Evolutionary conservation across 2,888 invertebrate species (phyloP).

Genomic region (Phrixothrix hirtus): DNA sequence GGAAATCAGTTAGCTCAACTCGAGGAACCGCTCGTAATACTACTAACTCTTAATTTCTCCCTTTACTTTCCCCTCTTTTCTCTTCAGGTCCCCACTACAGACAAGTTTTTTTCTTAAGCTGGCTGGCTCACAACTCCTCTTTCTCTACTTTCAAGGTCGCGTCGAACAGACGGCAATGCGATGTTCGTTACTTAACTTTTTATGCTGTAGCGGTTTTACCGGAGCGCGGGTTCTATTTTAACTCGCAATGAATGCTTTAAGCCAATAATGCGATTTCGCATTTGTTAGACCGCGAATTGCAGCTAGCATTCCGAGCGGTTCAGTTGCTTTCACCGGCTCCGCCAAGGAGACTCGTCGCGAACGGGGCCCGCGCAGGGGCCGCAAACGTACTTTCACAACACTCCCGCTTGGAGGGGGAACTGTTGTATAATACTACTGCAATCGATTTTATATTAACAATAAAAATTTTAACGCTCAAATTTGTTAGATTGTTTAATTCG

Average conservation of each 20-base stretch:
- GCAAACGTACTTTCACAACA: slow-evolving; percentile 56
- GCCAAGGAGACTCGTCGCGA: slow-evolving; percentile 55
- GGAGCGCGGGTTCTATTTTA: slow-evolving; percentile 45
- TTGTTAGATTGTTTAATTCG: slow-evolving; percentile 7
- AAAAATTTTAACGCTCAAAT: slow-evolving; percentile 32
- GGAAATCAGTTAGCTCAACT: slow-evolving; percentile 41
- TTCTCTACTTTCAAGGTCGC: slow-evolving; percentile 56
- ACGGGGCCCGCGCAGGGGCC: slow-evolving; percentile 54
- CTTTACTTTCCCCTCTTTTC: slow-evolving; percentile 59
- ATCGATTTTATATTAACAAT: slow-evolving; percentile 48
- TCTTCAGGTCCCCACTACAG: slow-evolving; percentile 43
- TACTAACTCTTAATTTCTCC: slow-evolving; percentile 57
- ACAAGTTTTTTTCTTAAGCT: slow-evolving; percentile 52
- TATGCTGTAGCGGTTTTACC: slow-evolving; percentile 26
- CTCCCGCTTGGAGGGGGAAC: slow-evolving; percentile 49
- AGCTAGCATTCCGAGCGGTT: slow-evolving; percentile 45
- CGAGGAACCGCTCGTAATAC: slow-evolving; percentile 54
- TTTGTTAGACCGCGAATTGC: slow-evolving; percentile 40
- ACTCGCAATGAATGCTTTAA: slow-evolving; percentile 32
- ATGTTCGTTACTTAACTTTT: slow-evolving; percentile 28
- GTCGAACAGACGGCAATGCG: slow-evolving; percentile 40
- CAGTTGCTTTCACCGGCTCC: slow-evolving; percentile 55
- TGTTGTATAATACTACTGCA: slow-evolving; percentile 56
- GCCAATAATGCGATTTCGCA: slow-evolving; percentile 42
- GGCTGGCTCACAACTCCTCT: slow-evolving; percentile 53